Evolutionary conservation across 2,888 invertebrate genomes (phyloP).

Genomic region (Diaperis boleti): DNA sequence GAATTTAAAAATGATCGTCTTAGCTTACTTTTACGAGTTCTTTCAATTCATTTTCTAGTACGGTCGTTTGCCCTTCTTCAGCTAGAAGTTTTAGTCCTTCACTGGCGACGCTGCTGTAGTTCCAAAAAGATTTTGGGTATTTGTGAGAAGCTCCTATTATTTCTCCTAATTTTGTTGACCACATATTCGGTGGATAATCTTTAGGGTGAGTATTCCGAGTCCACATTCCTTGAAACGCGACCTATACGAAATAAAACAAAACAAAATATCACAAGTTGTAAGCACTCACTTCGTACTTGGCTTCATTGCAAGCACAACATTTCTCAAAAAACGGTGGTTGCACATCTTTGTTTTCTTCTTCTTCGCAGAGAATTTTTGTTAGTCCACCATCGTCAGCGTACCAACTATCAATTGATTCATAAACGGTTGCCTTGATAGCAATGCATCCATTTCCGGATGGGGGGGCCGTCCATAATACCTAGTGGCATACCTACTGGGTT

Average conservation of each 20-base stretch:
- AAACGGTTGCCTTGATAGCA: constrained; percentile 80
- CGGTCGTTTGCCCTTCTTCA: constrained; percentile 90
- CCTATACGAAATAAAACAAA: constrained; percentile 64
- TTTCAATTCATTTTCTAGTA: constrained; percentile 88
- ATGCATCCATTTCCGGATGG: constrained; percentile 83
- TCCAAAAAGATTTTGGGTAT: constrained; percentile 87
- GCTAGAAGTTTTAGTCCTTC: constrained; percentile 91
- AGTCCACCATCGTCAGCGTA: constrained; percentile 83
- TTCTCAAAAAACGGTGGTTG: constrained; percentile 75
- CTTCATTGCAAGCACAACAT: constrained; percentile 95
- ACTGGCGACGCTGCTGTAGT: constrained; percentile 85
- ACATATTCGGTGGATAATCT: constrained; percentile 88
- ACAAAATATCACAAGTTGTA: background rate
- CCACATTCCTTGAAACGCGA: constrained; percentile 93
- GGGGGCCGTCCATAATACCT: constrained; percentile 81
- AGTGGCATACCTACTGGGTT: too few species aligned
- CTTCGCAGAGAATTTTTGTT: constrained; percentile 79
- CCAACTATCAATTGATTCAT: constrained; percentile 81
- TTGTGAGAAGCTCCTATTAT: constrained; percentile 94
- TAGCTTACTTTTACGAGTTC: constrained; percentile 74
- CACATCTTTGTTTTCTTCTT: constrained; percentile 70
- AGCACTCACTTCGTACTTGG: constrained; percentile 86
- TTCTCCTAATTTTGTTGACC: constrained; percentile 93
- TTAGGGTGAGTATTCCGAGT: constrained; percentile 93
- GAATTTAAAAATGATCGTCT: background rate